Evolutionary conservation across 2,888 invertebrate genomes (phyloP).

Genomic region (Dyspetes luteomarginatus): DNA sequence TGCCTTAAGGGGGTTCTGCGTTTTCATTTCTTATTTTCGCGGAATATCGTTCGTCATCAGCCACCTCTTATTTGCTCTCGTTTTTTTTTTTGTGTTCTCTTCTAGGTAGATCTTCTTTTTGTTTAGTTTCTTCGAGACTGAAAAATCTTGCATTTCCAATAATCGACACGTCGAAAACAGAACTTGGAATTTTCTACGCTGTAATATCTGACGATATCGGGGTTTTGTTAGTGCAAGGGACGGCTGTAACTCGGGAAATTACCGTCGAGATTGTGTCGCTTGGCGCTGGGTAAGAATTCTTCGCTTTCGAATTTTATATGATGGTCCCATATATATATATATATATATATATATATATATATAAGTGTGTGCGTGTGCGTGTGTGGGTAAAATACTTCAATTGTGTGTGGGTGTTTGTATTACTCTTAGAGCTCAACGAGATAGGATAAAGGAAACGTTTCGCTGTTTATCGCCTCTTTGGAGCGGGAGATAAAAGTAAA

Average conservation of each 20-base stretch:
- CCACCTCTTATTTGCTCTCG: background rate
- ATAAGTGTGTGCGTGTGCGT: too few species aligned
- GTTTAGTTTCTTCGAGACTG: background rate
- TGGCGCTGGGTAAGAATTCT: slow-evolving; percentile 30
- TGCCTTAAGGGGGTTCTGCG: slow-evolving; percentile 20
- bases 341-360: slow-evolving; percentile 9
- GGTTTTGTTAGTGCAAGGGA: slow-evolving; percentile 12
- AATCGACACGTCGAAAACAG: background rate
- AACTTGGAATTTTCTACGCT: slow-evolving; percentile 19
- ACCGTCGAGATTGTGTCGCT: slow-evolving; percentile 27
- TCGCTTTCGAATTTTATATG: slow-evolving; percentile 51
- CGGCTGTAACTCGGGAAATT: slow-evolving; percentile 44
- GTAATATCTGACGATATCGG: slow-evolving; percentile 34
- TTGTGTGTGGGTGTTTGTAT: slow-evolving; percentile 27
- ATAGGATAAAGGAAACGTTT: slow-evolving; percentile 51
- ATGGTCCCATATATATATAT: background rate
- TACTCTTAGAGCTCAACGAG: slow-evolving; percentile 35
- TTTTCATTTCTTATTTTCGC: slow-evolving; percentile 30
- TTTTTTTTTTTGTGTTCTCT: background rate
- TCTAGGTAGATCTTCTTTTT: background rate
- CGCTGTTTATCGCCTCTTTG: slow-evolving; percentile 48
- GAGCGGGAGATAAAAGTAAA: slow-evolving; percentile 34
- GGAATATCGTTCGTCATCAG: background rate
- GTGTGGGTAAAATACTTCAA: background rate
- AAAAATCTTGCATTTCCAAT: slow-evolving; percentile 9